Evolutionary conservation across 2,797 vertebrate species (phyloP), one percentile per base, ranked within the genome.

Genomic region (Sciurus carolinensis): DNA sequence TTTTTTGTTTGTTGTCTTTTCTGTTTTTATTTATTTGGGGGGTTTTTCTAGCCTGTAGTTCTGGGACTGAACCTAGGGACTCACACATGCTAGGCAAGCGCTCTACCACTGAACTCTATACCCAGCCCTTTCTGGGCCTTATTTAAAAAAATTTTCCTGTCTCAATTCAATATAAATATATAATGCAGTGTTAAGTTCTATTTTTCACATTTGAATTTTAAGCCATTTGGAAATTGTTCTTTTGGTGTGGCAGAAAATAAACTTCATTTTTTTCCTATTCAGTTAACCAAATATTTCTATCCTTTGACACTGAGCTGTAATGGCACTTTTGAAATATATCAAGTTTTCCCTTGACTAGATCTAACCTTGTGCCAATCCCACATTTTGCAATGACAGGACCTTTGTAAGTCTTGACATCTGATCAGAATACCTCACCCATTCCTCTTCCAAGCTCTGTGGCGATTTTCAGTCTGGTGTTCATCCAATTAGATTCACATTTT

Each of bases 181-280:
- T 33, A 76, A 57, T 9, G 62, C 22, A 84, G 69, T 84, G 87
- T 80, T 54, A 87, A 88, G 54, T n/a, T 82, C 85, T 94, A 14
- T 57, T 88, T 95, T 94, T 87, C 18, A 80, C 44, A 96, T 85
- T 62, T 67, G 44, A 39, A 39, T 84, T 92, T 84, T 80, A 76
- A 80, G 80, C n/a, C 52, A 84, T 87, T 50, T 90, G 47, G 52
- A 86, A 93, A 72, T 81, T 88, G 64, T 47, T 42, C 18, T 94
- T 87, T 96, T 47, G 10, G 11, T 59, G 44, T 66, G 50, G 26
- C 28, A 93, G 50, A n/a, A 84, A 91, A 22, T 75, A 73, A 90
- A 85, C 13, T 76, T 64, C 52, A 24, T 66, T 89, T 85, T 59
- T 57, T 88, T 87, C 72, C 77, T 54, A 69, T 82, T 69, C 50